Conservation (phyloP, 23 tunicate genomes). For the Halocynthia roretzi region DNA sequence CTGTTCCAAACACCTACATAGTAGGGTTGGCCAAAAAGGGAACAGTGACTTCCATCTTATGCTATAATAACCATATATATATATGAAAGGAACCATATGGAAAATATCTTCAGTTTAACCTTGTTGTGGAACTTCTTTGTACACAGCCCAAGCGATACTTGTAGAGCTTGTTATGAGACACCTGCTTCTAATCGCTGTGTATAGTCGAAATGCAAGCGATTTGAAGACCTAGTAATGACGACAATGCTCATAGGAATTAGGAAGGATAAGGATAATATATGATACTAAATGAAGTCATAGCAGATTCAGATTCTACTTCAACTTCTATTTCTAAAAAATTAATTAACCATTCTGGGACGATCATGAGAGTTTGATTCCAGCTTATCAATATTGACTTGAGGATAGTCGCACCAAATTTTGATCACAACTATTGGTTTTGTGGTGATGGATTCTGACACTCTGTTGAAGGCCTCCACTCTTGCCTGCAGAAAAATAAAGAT, state of each 20-base stretch:
- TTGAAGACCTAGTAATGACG: slow-evolving; percentile 24
- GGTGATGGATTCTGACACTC: slow-evolving; percentile 20
- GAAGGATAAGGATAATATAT: too few species aligned
- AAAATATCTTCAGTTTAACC: not conserved
- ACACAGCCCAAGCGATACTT: slow-evolving; percentile 47
- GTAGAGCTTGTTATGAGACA: slow-evolving; percentile 43
- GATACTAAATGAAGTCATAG: too few species aligned
- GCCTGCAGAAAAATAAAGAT: slow-evolving; percentile 17
- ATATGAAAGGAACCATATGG: not conserved
- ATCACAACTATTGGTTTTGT: slow-evolving; percentile 30
- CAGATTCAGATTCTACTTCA: too few species aligned
- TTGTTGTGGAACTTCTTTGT: slow-evolving; percentile 17
- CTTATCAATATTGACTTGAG: slow-evolving; percentile 44
- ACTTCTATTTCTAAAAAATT: not conserved
- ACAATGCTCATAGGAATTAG: not conserved
- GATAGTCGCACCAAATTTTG: slow-evolving; percentile 63
- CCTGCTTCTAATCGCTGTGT: slow-evolving; percentile 22
- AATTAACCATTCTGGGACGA: slow-evolving; percentile 18
- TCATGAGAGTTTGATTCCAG: slow-evolving; percentile 19
- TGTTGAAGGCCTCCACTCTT: slow-evolving; percentile 31
- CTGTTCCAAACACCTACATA: not conserved
- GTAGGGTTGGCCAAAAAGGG: not conserved
- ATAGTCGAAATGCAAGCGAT: slow-evolving; percentile 57
- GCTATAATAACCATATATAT: not conserved
- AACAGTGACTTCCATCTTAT: not conserved